Conservation (phyloP, 2,113 vertebrate species). For the Camelus dromedarius region DNA sequence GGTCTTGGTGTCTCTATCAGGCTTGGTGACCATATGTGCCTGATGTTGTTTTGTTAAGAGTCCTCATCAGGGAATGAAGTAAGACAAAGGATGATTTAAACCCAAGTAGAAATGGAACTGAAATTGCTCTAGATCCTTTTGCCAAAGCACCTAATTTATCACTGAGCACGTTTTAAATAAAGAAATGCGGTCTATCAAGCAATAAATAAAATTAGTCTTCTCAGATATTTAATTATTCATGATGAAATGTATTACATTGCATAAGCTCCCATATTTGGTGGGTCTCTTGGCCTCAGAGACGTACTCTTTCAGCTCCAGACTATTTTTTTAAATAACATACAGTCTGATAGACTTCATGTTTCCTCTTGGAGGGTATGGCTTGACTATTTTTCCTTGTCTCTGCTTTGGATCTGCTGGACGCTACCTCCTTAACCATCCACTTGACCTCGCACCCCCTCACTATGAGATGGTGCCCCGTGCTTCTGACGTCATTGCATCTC, state of each 20-base stretch:
- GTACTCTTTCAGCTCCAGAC: not conserved
- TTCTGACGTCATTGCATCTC: not conserved
- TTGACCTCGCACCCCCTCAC: not conserved
- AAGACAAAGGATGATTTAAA: not conserved
- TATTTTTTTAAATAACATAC: not conserved
- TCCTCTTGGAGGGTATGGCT: not conserved
- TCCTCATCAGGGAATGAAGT: not conserved
- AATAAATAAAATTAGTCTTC: slow-evolving; percentile 46
- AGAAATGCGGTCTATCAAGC: not conserved
- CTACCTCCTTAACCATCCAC: not conserved
- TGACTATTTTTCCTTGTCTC: not conserved
- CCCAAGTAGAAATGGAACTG: not conserved
- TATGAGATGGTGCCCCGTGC: not conserved
- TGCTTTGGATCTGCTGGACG: not conserved
- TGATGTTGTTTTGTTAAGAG: not conserved
- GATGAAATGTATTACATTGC: not conserved
- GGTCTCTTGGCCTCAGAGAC: not conserved
- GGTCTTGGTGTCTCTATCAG: not conserved
- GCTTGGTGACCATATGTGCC: not conserved
- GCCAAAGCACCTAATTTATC: slow-evolving; percentile 28
- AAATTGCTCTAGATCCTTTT: slow-evolving; percentile 29
- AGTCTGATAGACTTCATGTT: not conserved
- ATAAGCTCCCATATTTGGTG: not conserved
- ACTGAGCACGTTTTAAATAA: slow-evolving; percentile 40
- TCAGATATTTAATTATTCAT: not conserved